Evolutionary conservation across 2,113 vertebrate species (phyloP), one percentile per base, ranked within the genome.

Genomic region (Spea bombifrons): DNA sequence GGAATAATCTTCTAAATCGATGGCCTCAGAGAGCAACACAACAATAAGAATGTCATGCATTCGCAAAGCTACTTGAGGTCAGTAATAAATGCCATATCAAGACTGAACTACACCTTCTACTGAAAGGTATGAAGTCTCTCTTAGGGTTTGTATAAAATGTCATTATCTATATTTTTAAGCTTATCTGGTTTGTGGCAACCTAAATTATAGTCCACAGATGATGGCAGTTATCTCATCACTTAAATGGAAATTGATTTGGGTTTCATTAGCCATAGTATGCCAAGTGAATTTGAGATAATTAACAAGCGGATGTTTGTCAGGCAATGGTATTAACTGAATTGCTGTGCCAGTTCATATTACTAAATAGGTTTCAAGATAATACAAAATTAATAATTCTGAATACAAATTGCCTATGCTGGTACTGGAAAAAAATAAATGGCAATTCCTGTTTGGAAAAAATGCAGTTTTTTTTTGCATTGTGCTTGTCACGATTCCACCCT

Each of bases 31-130:
- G 12, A 66, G 30, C 13, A 78, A 71, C 53, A 53, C 63, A 61
- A 50, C 65, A 76, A 68, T 76, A 72, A 73, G 64, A 79, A 79
- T 79, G 76, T 57, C 59, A 79, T 53, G 17, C 66, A 66, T 53
- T 45, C 13, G 73, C 57, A 73, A 66, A 66, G 43, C 48, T 55
- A 46, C 73, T 73, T 73, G 57, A 79, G 76, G 70, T 73, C 70
- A 79, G n/a, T 71, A 49, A 57, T 66, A 79, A 72, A 79, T 79
- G 76, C 47, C 70, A 79, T 72, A 66, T 73, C 57, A 52, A 55
- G 48, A 44, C 66, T 52, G 5, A 5, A 30, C 9, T 73, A 44
- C n/a, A 44, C 70, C 61, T 66, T 8, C 12, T 78, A 50, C 46
- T 30, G 48, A 43, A 71, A 72, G 45, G 9, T 46, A 63, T 72